These are phyloP conservation scores for Epizoanthus ramosus DNA, from an alignment of 92 coral and sea anemone genomes.

Conservation along the genomic window DNA sequence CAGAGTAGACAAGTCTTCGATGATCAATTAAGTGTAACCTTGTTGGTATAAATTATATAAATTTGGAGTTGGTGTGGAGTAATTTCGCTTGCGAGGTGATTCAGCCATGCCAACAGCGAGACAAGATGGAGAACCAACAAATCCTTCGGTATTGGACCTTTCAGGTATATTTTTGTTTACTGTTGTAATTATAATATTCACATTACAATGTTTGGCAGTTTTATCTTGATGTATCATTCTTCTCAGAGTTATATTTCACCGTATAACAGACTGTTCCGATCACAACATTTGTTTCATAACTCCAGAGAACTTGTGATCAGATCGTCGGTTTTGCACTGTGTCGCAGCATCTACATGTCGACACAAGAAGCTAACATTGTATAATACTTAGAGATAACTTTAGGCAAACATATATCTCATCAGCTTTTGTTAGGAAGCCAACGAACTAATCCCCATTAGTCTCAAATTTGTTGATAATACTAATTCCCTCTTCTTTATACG, in stretches of 20 bases:
- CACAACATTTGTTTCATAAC: not conserved
- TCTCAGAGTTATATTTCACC: not conserved
- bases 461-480: not conserved
- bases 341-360: not conserved
- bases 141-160: conserved; percentile 42
- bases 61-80: not conserved
- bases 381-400: not conserved
- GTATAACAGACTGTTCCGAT: not conserved
- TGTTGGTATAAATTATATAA: not conserved
- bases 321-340: not conserved
- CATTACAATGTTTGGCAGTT: not conserved
- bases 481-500: not conserved
- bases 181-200: not conserved
- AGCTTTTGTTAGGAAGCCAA: not conserved
- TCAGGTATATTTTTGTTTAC: conserved; percentile 24
- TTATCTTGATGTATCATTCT: not conserved
- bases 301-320: not conserved
- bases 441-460: not conserved
- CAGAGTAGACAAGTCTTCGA: too few relatives aligned
- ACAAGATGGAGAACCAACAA: conserved; percentile 24
- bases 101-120: conserved; percentile 26
- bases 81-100: not conserved
- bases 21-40: not conserved
- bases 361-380: not conserved
- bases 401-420: conserved; percentile 1